Evolutionary conservation across 2,113 vertebrate species (phyloP), one percentile per base, ranked within the genome.

Genomic region (Micromys minutus): DNA sequence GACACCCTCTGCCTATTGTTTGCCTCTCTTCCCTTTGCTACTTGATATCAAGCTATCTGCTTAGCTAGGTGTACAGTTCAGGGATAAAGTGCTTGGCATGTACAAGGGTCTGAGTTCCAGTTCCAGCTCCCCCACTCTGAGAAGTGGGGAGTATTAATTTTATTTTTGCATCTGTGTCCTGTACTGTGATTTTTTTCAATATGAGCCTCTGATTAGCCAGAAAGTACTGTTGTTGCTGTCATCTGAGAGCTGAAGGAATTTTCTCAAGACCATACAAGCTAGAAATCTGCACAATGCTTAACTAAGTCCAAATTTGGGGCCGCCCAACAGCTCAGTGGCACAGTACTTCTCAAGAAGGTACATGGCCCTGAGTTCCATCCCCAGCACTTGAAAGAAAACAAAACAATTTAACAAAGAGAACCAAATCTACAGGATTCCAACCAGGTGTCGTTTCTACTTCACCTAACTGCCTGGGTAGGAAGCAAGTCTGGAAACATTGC

Each of bases 1-100:
- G 90, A 94, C 65, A 94, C 59, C 81, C 67, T 88, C 77, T 94
- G 74, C 67, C 84, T 55, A 86, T 85, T 89, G 79, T 26, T 77
- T 88, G 65, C 90, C 55, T 83, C 92, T 86, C 67, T 57, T 95
- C 42, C 87, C 29, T 75, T n/a, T 76, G 36, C 87, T 92, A 91
- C 59, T 74, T 94, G 59, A 80, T 87, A 81, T 92, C 59, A 92
- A 96, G 76, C 61, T 55, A 50, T 42, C 65, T 87, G 67, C 67
- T 34, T 1, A 65, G 34, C 7, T 72, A 47, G 29, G 19, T 57
- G 65, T 52, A 8, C 16, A 74, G 76, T 36, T 74, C 76, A 52
- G 11, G 7, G 31, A 77, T 34, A 39, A 36, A 57, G 31, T n/a
- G 45, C 45, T 83, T 89, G 21, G 45, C 19, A 9, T 84, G 57